Conservation (phyloP, 2,888 invertebrate species). For the Noctua janthina region DNA sequence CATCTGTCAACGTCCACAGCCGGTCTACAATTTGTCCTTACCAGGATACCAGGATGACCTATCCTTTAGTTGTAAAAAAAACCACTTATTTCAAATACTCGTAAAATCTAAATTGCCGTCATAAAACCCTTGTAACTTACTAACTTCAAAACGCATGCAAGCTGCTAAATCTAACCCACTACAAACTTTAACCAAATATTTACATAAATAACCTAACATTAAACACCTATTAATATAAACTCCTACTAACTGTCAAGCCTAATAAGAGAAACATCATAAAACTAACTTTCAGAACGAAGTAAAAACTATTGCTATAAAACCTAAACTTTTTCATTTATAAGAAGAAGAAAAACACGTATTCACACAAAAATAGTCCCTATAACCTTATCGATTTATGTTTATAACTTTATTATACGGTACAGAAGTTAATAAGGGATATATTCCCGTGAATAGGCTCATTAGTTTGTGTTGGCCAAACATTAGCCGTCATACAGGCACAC, state of each 20-base stretch:
- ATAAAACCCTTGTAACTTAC: slow-evolving; percentile 21
- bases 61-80: neutral
- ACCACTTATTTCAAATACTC: neutral
- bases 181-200: slow-evolving; percentile 51
- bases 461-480: slow-evolving; percentile 56
- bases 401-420: neutral
- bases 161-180: slow-evolving; percentile 27
- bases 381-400: slow-evolving; percentile 6
- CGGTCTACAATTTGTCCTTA: neutral
- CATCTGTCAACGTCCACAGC: neutral
- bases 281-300: slow-evolving; percentile 32
- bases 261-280: slow-evolving; percentile 58
- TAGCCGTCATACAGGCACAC: slow-evolving; percentile 80
- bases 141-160: slow-evolving; percentile 23
- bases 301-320: slow-evolving; percentile 61
- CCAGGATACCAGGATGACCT: neutral
- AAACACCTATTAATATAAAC: slow-evolving; percentile 61
- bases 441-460: slow-evolving; percentile 29
- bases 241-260: slow-evolving; percentile 51
- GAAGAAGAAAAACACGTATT: neutral
- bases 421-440: slow-evolving; percentile 7
- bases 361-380: slow-evolving; percentile 23
- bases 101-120: neutral
- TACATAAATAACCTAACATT: slow-evolving; percentile 55
- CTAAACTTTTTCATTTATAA: slow-evolving; percentile 41